These are phyloP conservation scores for Corythornis cristatus DNA, from an alignment of 2,113 vertebrate species.

Conservation along the genomic window DNA sequence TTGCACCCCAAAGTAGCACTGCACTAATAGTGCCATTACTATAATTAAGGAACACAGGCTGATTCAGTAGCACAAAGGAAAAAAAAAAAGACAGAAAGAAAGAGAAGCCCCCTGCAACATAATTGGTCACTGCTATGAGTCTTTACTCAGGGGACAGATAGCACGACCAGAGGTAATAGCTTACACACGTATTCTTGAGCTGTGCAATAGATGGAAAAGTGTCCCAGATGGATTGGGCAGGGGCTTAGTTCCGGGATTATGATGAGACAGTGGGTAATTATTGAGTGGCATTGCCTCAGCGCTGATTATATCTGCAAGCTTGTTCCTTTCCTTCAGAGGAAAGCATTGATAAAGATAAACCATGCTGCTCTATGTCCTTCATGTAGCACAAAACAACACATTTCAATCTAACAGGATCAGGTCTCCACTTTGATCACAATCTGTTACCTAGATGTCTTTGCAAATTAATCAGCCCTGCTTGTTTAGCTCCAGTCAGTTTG, in stretches of 20 bases:
- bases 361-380: constrained; percentile 78
- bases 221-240: constrained; percentile 96
- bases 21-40: constrained; percentile 35
- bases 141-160: constrained; percentile 76
- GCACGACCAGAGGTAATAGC: constrained; percentile 79
- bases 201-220: constrained; percentile 82
- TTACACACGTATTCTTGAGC: constrained; percentile 79
- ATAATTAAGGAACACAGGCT: constrained; percentile 38
- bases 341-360: constrained; percentile 84
- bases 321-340: constrained; percentile 83
- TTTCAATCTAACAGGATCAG: constrained; percentile 86
- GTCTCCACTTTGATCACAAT: constrained; percentile 84
- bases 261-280: constrained; percentile 91
- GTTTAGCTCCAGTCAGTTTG: constrained; percentile 82
- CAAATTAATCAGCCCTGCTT: constrained; percentile 86
- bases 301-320: constrained; percentile 87
- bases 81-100: neutral
- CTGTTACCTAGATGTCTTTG: constrained; percentile 86
- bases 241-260: constrained; percentile 97
- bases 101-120: constrained; percentile 59
- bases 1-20: neutral
- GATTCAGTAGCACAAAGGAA: constrained; percentile 22
- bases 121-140: constrained; percentile 79
- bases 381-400: constrained; percentile 79
- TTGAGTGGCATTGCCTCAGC: constrained; percentile 89